A percentile compares a stretch with the other conserved stretches of the same genome.
Conservation (phyloP, 2,113 vertebrate species). For the Neoarius graeffei region DNA sequence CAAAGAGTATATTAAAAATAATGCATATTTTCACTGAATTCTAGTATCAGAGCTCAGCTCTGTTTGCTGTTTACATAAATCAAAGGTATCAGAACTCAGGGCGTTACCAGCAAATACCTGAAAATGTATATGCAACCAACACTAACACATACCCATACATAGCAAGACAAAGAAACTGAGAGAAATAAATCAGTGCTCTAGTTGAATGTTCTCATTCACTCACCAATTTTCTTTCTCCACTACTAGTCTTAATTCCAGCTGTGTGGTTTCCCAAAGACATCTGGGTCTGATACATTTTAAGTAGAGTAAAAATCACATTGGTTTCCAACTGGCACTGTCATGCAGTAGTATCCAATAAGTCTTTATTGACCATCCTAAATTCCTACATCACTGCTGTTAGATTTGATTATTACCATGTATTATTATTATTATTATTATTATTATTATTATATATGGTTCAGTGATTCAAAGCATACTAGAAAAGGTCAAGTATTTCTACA, state of each 20-base stretch:
- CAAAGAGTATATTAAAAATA: neutral
- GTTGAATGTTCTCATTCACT: constrained; percentile 4
- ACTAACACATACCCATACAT: neutral
- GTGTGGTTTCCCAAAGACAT: constrained; percentile 20
- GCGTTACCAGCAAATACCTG: neutral
- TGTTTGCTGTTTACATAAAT: neutral
- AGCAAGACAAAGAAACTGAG: neutral
- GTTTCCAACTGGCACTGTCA: neutral
- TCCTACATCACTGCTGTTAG: neutral
- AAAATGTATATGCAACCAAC: neutral
- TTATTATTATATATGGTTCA: neutral
- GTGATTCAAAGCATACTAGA: neutral
- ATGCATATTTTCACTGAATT: neutral
- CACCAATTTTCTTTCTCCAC: neutral
- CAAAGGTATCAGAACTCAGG: neutral
- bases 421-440: neutral
- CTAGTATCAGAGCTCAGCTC: neutral
- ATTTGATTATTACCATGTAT: neutral
- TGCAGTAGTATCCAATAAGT: neutral
- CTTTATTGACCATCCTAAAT: neutral
- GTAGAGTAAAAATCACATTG: constrained; percentile 21
- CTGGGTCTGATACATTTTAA: constrained; percentile 13
- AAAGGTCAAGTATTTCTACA: neutral
- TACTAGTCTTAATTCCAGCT: constrained; percentile 16
- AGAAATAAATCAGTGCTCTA: neutral